Evolutionary conservation across 2,113 vertebrate genomes (phyloP), one percentile per base, ranked within the genome.

Genomic region (Oxyruncus cristatus): DNA sequence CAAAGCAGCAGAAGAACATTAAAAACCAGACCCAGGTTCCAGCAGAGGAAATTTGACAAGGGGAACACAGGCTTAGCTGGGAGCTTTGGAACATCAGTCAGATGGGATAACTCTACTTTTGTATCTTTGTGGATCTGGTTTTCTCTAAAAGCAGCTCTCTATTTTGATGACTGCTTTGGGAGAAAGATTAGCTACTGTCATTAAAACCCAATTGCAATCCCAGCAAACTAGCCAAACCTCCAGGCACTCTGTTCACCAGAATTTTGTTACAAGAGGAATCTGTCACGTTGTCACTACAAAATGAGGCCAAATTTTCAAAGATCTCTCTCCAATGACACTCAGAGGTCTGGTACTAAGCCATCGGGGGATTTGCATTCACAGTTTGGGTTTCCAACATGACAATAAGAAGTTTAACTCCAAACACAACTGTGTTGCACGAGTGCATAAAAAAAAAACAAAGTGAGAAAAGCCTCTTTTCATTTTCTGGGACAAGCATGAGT

Each of bases 381-480:
- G 59, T 93, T 88, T 93, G 88, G 47, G 55, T 77, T 96, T 94
- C 90, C 75, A 95, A 55, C 32, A 17, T 15, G 30, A 70, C 96
- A 94, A 88, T 83, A 66, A 75, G 67, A 91, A 96, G 83, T 92
- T 91, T 86, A 89, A 87, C 65, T 93, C 83, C 68, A 78, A 92
- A 91, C 56, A 73, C 75, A 62, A 93, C 56, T 21, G 5, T 5
- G 5, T 80, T 91, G 63, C 68, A 92, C 0, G 0, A 80, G 21
- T 84, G 68, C 47, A 70, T 58, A 52, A 55, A 84, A 88, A 81
- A 72, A 79, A 62, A n/a, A 2, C 20, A 41, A 68, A 93, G 88
- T 88, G 80, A 89, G 73, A 95, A 93, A 95, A 96, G 47, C 73
- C 89, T 81, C 73, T 95, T 84, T 92, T 91, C 55, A 67, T 91